Conservation (phyloP, 2,888 invertebrate genomes). For the Pseudococcus longispinus region DNA sequence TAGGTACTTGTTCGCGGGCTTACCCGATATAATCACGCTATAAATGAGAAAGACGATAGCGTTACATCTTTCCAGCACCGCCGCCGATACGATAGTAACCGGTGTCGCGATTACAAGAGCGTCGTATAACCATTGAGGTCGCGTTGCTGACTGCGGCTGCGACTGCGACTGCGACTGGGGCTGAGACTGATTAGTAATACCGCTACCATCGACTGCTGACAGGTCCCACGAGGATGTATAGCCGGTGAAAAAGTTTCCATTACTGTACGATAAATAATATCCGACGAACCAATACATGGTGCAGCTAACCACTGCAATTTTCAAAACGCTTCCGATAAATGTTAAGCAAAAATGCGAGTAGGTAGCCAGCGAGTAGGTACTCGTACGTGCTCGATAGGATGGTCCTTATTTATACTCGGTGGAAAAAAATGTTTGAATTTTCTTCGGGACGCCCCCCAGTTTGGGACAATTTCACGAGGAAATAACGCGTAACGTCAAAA, state of each 20-base stretch:
- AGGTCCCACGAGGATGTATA: conserved; percentile 60
- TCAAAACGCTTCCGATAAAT: neutral
- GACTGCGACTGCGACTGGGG: neutral
- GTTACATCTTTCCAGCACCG: conserved; percentile 67
- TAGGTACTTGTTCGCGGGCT: conserved; percentile 24
- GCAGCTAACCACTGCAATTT: conserved; percentile 61
- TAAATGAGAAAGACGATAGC: conserved; percentile 66
- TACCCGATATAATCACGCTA: conserved; percentile 66
- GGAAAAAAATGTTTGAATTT: too few species aligned
- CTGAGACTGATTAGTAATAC: neutral
- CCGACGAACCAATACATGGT: conserved; percentile 65
- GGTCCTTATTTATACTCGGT: too few species aligned
- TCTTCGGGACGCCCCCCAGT: too few species aligned
- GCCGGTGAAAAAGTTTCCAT: conserved; percentile 63
- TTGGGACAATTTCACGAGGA: too few species aligned
- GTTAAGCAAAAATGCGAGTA: neutral
- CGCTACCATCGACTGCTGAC: conserved; percentile 49
- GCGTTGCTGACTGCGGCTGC: conserved; percentile 57
- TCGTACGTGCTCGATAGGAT: neutral
- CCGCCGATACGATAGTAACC: conserved; percentile 67
- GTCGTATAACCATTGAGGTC: conserved; percentile 66
- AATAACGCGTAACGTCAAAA: too few species aligned
- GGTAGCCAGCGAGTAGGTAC: neutral
- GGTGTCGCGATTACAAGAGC: conserved; percentile 68
- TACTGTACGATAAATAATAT: conserved; percentile 64